Conservation (phyloP, 2,888 invertebrate genomes). For the Eucriotettix oculatus region DNA sequence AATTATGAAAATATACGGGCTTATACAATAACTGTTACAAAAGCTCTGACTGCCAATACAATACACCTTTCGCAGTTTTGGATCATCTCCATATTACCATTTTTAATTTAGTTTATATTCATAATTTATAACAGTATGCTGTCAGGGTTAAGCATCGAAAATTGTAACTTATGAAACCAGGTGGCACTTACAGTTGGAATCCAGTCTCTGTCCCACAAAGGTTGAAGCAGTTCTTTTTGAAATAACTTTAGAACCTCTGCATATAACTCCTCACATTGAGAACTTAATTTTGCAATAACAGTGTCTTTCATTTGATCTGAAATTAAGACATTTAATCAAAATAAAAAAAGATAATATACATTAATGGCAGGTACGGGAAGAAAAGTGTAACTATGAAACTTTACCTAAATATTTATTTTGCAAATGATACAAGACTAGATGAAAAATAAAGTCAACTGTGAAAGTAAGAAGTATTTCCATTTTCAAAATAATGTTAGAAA, state of each 20-base stretch:
- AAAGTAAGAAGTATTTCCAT: too few species aligned
- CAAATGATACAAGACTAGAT: too few species aligned
- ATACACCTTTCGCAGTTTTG: too few species aligned
- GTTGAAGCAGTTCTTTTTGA: conserved; percentile 64
- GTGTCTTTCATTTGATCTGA: conserved; percentile 88
- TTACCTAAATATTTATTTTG: too few species aligned
- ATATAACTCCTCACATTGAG: conserved; percentile 88
- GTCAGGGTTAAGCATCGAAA: background rate
- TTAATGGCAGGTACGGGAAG: too few species aligned
- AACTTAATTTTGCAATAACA: conserved; percentile 79
- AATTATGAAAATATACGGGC: too few species aligned
- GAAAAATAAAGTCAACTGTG: too few species aligned
- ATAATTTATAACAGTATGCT: background rate
- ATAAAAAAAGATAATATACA: background rate
- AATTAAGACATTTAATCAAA: conserved; percentile 11
- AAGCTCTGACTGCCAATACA: too few species aligned
- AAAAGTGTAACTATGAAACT: too few species aligned
- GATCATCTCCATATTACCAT: background rate
- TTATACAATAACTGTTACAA: too few species aligned
- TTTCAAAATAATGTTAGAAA: too few species aligned
- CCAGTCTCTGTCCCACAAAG: conserved; percentile 86
- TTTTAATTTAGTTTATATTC: background rate
- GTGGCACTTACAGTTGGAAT: conserved; percentile 40
- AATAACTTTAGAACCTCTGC: conserved; percentile 75
- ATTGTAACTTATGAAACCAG: background rate